Base-by-base conservation (phyloP, 2,113 vertebrate species). In the Xenopus tropicalis region DNA sequence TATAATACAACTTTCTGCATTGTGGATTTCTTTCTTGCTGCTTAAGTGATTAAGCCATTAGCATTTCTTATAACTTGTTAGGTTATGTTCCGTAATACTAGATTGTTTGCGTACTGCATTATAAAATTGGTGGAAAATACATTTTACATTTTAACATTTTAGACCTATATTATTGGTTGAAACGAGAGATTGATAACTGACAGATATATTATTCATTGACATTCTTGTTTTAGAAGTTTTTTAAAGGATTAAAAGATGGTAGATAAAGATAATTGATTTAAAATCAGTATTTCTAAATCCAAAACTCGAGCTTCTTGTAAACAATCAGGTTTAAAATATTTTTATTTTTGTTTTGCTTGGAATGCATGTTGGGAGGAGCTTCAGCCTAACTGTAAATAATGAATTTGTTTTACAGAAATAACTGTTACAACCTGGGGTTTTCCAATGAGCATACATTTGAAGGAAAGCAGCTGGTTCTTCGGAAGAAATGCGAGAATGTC, bases 401-500 rank as follows among this genome's bases (percentile, higher is more conserved):
- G 8, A 3, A 51, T 51, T 70, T 74, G 11, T 16, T 77, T 79
- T 83, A 25, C 86, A 98, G 96, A 90, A 70, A 77, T 69, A 79
- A 76, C 66, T 1, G 64, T 67, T 16, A 78, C 83, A 75, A 82
- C 79, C 48, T 93, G 89, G 86, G 96, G 97, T 20, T 99, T 99
- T 87, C 97, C 97, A 70, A 90, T 99, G 94, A 95, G 95, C 81
- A 90, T 76, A 68, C 93, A 92, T 86, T 90, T 99, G 79, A 93
- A 88, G 78, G 82, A 91, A 73, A 84, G 84, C 67, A 79, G 82
- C 67, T 97, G 93, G 88, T 92, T 88, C 80, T 98, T 96, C 73
- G 96, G 97, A 75, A 88, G 95, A 44, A 98, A 98, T 75, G 94
- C 95, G 81, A 93, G 96, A 86, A 98, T 99, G 96, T 96, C 97